Evolutionary conservation across 2,113 vertebrate species (phyloP).

Genomic region (Macquaria ambigua): DNA sequence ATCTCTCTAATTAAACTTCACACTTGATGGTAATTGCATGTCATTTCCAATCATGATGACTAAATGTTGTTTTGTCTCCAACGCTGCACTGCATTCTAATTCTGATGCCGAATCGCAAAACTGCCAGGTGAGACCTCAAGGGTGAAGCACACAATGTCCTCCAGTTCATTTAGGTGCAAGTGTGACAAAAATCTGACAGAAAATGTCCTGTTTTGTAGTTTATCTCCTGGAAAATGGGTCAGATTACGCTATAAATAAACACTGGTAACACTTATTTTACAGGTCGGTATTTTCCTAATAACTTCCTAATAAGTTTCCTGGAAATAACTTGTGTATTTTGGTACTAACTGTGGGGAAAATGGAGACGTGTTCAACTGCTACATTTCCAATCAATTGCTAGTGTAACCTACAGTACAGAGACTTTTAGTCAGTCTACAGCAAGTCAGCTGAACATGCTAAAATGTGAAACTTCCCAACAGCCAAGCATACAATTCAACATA

Average conservation of each 20-base stretch:
- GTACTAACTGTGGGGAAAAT: too few species aligned
- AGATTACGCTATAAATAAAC: not conserved
- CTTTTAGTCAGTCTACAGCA: too few species aligned
- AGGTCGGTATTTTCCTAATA: not conserved
- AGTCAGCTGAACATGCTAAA: too few species aligned
- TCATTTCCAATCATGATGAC: slow-evolving; percentile 70
- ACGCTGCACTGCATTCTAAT: slow-evolving; percentile 46
- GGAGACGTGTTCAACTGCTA: too few species aligned
- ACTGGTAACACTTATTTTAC: not conserved
- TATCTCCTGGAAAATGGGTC: not conserved
- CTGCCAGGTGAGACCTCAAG: slow-evolving; percentile 9
- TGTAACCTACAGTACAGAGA: not conserved
- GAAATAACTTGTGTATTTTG: not conserved
- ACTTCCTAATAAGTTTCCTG: not conserved
- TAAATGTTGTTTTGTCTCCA: slow-evolving; percentile 63
- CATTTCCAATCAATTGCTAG: not conserved
- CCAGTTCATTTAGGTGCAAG: not conserved
- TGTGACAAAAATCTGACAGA: not conserved
- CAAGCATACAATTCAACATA: not conserved
- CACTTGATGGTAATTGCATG: slow-evolving; percentile 76
- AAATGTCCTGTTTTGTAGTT: not conserved
- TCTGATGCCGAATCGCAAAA: slow-evolving; percentile 2
- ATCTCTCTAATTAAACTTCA: slow-evolving; percentile 69
- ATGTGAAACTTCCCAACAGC: too few species aligned
- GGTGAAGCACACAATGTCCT: not conserved